A percentile compares a stretch with the other conserved stretches of the same genome.
phyloP scores from a whole-genome alignment of 2,113 vertebrate species.

The Camelus dromedarius region DNA sequence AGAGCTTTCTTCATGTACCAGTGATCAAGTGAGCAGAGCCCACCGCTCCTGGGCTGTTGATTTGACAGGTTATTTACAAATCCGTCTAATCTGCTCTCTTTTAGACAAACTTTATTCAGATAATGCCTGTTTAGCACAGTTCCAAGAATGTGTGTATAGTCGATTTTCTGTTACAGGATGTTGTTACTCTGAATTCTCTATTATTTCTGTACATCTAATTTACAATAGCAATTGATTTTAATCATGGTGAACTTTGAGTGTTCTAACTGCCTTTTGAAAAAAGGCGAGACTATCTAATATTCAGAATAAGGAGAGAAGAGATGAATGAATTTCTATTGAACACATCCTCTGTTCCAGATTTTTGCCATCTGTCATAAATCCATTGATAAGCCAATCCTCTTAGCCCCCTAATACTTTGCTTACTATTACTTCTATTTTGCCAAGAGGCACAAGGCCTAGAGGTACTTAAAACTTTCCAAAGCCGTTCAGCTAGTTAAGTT shows the following conservation, averaged over 20 bases:
- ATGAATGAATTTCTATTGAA: neutral
- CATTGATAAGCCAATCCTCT: neutral
- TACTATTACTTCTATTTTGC: neutral
- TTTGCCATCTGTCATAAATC: neutral
- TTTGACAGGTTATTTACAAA: neutral
- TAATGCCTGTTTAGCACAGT: neutral
- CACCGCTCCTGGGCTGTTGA: neutral
- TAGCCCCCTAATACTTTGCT: neutral
- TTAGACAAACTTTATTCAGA: neutral
- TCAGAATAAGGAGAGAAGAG: neutral
- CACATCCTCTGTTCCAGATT: neutral
- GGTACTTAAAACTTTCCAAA: neutral
- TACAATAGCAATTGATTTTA: neutral
- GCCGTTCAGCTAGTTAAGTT: neutral
- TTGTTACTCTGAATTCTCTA: neutral
- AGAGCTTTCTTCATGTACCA: neutral
- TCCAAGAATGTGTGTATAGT: neutral
- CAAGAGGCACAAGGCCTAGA: neutral
- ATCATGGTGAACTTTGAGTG: neutral
- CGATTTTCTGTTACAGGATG: neutral
- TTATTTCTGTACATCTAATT: neutral
- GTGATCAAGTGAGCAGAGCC: neutral
- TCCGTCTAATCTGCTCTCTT: neutral
- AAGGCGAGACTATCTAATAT: neutral
- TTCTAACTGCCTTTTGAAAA: constrained; percentile 45